Percentiles rank a stretch among this genome's conserved stretches.
Evolutionary conservation across 2,113 vertebrate species (phyloP).

Genomic region (Pyrgilauda ruficollis): DNA sequence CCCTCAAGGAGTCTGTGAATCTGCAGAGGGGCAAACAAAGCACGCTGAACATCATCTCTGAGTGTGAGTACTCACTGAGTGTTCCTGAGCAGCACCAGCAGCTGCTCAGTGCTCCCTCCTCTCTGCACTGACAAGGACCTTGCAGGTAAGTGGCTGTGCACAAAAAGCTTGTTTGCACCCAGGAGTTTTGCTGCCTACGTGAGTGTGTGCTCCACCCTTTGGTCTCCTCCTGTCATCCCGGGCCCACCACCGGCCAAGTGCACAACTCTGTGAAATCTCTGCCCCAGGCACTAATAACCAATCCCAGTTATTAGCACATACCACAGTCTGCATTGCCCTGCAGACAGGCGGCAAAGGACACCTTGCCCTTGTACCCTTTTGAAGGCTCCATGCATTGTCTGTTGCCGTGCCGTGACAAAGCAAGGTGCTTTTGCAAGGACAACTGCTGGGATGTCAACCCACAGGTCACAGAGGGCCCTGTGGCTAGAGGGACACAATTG

Average conservation of each 20-base stretch:
- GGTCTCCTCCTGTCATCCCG: not conserved
- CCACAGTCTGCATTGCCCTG: not conserved
- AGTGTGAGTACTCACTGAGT: not conserved
- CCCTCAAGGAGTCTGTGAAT: not conserved
- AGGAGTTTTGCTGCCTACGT: not conserved
- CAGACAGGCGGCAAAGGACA: not conserved
- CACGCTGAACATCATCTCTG: not conserved
- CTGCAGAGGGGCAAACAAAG: not conserved
- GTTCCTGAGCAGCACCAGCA: not conserved
- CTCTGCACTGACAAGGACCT: not conserved
- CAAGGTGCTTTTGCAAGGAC: not conserved
- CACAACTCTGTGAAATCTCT: not conserved
- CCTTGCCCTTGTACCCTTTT: not conserved
- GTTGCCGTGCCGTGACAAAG: not conserved
- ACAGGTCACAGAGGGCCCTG: not conserved
- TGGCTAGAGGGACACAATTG: not conserved
- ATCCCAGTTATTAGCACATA: not conserved
- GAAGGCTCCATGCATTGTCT: not conserved
- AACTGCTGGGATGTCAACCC: not conserved
- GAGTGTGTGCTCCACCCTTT: not conserved
- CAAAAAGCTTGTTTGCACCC: not conserved
- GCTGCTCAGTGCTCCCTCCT: not conserved
- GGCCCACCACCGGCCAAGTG: not conserved
- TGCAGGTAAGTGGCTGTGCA: not conserved
- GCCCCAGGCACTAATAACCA: not conserved